Percentiles rank a stretch among this genome's conserved stretches.
These are phyloP conservation scores for Mesoligia furuncula DNA, from an alignment of 2,888 invertebrate species.

Conservation along the genomic window DNA sequence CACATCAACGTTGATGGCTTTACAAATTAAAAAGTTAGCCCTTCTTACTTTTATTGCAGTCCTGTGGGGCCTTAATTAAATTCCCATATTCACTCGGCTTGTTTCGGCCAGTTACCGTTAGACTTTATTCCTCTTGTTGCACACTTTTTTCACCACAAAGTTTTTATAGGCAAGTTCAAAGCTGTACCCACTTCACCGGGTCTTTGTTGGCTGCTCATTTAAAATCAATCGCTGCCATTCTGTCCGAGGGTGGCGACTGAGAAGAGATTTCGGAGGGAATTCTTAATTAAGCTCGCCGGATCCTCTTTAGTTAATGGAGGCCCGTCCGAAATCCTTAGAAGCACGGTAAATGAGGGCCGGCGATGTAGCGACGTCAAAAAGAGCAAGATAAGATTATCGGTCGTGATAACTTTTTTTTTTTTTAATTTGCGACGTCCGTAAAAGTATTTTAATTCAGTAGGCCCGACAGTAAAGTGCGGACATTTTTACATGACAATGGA, in stretches of 20 bases:
- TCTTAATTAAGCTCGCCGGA: constrained; percentile 88
- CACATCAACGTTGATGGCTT: constrained; percentile 57
- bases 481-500: constrained; percentile 46
- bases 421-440: constrained; percentile 75
- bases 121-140: constrained; percentile 63
- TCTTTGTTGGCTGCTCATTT: constrained; percentile 87
- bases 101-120: constrained; percentile 59
- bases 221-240: constrained; percentile 89
- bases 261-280: constrained; percentile 88
- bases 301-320: constrained; percentile 88
- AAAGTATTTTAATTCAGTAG: constrained; percentile 66
- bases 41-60: constrained; percentile 59
- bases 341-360: constrained; percentile 81
- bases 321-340: constrained; percentile 83
- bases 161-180: constrained; percentile 81
- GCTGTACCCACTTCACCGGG: constrained; percentile 74
- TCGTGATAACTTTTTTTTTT: constrained; percentile 70
- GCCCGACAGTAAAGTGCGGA: constrained; percentile 28
- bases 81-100: constrained; percentile 65
- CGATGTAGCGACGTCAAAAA: constrained; percentile 77
- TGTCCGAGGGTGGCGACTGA: constrained; percentile 79
- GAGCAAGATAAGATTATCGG: constrained; percentile 78
- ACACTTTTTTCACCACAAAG: constrained; percentile 77
- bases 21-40: constrained; percentile 63
- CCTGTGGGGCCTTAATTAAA: constrained; percentile 65